Conservation (phyloP, 1,140 invertebrate genomes). For the Philopotamus ludificatus region DNA sequence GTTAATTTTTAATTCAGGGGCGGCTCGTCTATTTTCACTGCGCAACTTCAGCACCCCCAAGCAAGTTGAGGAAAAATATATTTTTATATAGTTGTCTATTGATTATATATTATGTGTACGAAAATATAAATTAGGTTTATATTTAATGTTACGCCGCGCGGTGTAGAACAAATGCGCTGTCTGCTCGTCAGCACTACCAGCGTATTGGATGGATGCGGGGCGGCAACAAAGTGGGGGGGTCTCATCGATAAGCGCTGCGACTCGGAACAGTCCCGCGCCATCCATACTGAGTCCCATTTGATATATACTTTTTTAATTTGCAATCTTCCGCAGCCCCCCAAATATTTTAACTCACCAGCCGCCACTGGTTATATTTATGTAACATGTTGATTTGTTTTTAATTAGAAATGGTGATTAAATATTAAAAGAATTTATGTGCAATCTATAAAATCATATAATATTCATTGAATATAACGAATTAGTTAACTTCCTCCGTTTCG, state of each 20-base stretch:
- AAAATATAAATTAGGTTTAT: no score
- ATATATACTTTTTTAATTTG: neutral
- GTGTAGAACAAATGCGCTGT: no score
- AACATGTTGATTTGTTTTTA: neutral
- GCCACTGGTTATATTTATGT: no score
- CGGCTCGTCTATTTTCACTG: neutral
- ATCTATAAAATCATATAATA: no score
- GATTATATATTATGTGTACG: no score
- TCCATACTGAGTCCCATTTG: neutral
- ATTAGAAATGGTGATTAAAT: neutral
- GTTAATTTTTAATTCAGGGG: neutral
- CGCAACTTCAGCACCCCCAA: neutral
- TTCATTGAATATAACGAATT: neutral
- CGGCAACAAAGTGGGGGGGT: no score
- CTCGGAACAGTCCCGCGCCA: neutral
- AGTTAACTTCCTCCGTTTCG: neutral
- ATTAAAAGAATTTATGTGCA: neutral
- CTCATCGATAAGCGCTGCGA: no score
- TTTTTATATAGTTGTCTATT: neutral
- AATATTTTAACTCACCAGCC: no score
- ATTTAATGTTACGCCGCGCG: no score
- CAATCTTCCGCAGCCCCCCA: neutral
- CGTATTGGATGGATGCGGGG: no score
- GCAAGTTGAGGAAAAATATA: neutral
- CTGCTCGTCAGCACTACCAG: no score